These are phyloP conservation scores for Aporrectodea caliginosa DNA, from an alignment of 1,140 invertebrate species.

Conservation along the genomic window DNA sequence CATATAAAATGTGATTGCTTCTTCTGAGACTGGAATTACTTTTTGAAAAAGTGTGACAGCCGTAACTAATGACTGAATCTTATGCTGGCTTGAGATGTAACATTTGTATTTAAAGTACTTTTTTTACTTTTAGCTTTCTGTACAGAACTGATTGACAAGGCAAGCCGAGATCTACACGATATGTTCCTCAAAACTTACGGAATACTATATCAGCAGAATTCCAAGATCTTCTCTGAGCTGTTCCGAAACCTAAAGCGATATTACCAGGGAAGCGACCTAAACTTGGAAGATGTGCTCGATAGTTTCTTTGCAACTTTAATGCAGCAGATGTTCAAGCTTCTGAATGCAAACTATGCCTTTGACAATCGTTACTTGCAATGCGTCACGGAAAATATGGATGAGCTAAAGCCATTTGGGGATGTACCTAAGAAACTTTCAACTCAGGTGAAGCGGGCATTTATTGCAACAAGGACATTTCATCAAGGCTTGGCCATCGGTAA, in stretches of 20 bases:
- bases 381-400: slow-evolving; percentile 83
- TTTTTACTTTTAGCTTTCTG: slow-evolving; percentile 71
- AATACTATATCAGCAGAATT: slow-evolving; percentile 87
- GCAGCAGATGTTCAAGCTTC: slow-evolving; percentile 88
- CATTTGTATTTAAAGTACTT: no score
- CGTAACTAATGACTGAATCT: no score
- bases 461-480: slow-evolving; percentile 86
- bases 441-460: slow-evolving; percentile 87
- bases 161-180: slow-evolving; percentile 78
- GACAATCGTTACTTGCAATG: slow-evolving; percentile 75
- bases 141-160: slow-evolving; percentile 73
- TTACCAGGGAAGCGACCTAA: slow-evolving; percentile 68
- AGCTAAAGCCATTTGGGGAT: slow-evolving; percentile 89
- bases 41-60: no score
- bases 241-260: slow-evolving; percentile 87
- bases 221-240: slow-evolving; percentile 84
- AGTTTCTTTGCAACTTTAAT: slow-evolving; percentile 88
- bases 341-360: slow-evolving; percentile 85
- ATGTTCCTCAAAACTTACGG: slow-evolving; percentile 96
- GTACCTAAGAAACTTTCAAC: slow-evolving; percentile 82
- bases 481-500: slow-evolving; percentile 78
- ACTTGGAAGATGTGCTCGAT: slow-evolving; percentile 81
- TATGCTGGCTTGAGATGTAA: no score
- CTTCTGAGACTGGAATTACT: no score
- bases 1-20: no score